Evolutionary conservation across 1,140 invertebrate genomes (phyloP), one percentile per base, ranked within the genome.

Genomic region (Nasonia longicornis): DNA sequence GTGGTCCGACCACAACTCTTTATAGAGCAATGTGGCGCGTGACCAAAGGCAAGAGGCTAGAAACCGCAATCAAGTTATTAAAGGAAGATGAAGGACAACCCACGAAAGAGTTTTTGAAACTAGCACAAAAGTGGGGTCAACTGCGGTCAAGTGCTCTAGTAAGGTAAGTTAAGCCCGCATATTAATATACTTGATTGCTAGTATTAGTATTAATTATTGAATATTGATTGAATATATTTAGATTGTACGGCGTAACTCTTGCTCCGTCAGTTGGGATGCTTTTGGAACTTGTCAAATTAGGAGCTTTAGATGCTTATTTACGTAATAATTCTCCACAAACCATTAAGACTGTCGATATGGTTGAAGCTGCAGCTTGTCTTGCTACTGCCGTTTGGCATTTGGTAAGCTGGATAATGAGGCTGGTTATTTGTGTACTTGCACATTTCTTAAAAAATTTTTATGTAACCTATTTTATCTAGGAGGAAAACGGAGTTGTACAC

Each of bases 371-470:
- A 31, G 93, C 94, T 16, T 93, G 94, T 82, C 85, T 97, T 52
- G 95, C 96, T 3, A 94, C 94, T 69, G 96, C 96, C 22, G 90
- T 97, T 3, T 96, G 94, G 94, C 94, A 96, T 90, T 88, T 96
- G 88, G 94, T 95, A 89, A 88, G 83, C 81, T 84, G 84, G 84
- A 16, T 16, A 66, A 66, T 45, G 2, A 42, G 2, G 8, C 31
- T 67, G 1, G 2, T 31, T 12, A 31, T 67, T 31, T 67, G 12
- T 26, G 7, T 29, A 29, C 71, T 64, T 82, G 22, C 67, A 63
- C 76, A 71, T 83, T 79, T 31, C 42, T 29, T 74, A 74, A 66
- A 42, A 80, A 71, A 26, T 84, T 88, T 29, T 67, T 0, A 14
- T 67, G 2, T 14, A 29, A 67, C 29, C 12, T 29, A 29, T 67